Percentiles rank a stretch among this genome's conserved stretches.
Conservation (phyloP, 2,888 invertebrate genomes). For the Meteorus colon region DNA sequence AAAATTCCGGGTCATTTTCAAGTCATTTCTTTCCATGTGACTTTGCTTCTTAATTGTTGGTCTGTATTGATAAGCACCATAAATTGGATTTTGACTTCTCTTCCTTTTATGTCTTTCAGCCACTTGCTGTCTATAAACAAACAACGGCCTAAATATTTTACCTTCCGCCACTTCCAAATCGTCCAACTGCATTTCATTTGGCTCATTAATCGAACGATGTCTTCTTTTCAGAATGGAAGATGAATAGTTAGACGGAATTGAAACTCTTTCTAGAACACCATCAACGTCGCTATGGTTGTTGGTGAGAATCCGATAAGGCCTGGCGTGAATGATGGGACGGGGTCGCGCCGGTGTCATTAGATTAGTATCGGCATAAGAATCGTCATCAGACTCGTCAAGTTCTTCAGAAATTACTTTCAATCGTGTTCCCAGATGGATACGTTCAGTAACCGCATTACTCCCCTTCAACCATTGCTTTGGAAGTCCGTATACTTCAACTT, state of each 20-base stretch:
- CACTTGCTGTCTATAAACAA: slow-evolving; percentile 65
- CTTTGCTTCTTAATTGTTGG: background rate
- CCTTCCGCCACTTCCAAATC: slow-evolving; percentile 62
- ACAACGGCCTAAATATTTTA: slow-evolving; percentile 67
- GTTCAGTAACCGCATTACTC: slow-evolving; percentile 54
- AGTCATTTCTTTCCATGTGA: background rate
- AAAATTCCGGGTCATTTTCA: background rate
- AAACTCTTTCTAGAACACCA: background rate
- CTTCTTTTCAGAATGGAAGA: slow-evolving; percentile 22
- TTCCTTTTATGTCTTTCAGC: slow-evolving; percentile 50
- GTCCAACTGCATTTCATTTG: slow-evolving; percentile 1
- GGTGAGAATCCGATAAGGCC: background rate
- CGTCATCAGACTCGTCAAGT: slow-evolving; percentile 18
- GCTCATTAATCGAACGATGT: slow-evolving; percentile 21
- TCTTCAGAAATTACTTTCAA: slow-evolving; percentile 3
- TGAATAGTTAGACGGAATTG: background rate
- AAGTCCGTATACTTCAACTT: slow-evolving; percentile 59
- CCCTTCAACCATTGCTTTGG: slow-evolving; percentile 47
- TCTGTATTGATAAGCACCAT: slow-evolving; percentile 42
- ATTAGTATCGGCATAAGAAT: background rate
- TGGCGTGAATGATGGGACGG: background rate
- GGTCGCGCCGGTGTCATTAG: background rate
- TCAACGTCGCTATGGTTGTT: background rate
- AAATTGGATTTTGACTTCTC: slow-evolving; percentile 30
- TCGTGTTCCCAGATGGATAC: slow-evolving; percentile 19